These are phyloP conservation scores for Agrotis segetum DNA, from an alignment of 2,888 invertebrate species.

Conservation along the genomic window DNA sequence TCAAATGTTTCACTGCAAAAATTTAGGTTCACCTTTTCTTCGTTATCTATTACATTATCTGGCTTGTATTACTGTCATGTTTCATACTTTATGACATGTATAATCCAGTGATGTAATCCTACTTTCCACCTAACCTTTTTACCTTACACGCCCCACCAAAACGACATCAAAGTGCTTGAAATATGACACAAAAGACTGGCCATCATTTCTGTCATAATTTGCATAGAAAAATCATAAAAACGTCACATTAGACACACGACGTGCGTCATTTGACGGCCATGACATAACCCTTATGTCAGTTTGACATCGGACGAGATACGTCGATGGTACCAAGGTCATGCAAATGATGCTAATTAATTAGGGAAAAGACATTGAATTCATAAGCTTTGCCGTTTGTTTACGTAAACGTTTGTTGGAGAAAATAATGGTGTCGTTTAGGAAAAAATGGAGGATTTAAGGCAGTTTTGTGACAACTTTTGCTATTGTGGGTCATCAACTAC, in stretches of 20 bases:
- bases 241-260: slow-evolving; percentile 77
- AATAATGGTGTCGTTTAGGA: slow-evolving; percentile 24
- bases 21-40: too few species aligned
- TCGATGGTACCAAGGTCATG: slow-evolving; percentile 56
- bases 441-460: slow-evolving; percentile 10
- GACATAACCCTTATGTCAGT: slow-evolving; percentile 50
- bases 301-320: slow-evolving; percentile 30
- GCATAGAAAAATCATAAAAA: slow-evolving; percentile 81
- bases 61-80: neutral
- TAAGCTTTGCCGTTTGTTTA: slow-evolving; percentile 22
- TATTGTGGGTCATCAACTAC: neutral
- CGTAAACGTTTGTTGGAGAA: neutral
- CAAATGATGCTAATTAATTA: slow-evolving; percentile 59
- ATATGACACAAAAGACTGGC: slow-evolving; percentile 74
- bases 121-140: neutral
- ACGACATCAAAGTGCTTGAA: slow-evolving; percentile 58
- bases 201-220: slow-evolving; percentile 79
- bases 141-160: neutral
- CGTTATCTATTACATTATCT: neutral
- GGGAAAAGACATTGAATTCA: slow-evolving; percentile 31
- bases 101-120: too few species aligned
- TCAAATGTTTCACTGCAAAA: neutral
- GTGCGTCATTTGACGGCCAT: slow-evolving; percentile 49
- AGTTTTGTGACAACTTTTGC: neutral
- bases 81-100: neutral